phyloP scores from a whole-genome alignment of 2,797 vertebrate genomes.

The Netta rufina region DNA sequence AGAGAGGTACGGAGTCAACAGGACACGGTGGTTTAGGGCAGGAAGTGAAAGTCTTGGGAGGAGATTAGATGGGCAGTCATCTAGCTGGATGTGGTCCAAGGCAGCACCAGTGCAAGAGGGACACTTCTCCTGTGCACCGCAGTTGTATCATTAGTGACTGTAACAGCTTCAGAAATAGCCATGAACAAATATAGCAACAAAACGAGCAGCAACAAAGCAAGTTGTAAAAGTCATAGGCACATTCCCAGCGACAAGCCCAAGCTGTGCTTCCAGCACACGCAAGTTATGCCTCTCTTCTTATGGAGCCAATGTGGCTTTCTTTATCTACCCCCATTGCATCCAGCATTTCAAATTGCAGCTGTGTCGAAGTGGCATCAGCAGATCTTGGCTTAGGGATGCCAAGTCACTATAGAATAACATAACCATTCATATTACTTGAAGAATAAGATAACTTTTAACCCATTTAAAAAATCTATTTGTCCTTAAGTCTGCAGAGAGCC shows the following conservation, averaged over 20 bases:
- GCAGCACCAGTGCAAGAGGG: not conserved
- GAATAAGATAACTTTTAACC: not conserved
- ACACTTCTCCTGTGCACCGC: not conserved
- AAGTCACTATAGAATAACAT: not conserved
- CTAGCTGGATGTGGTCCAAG: not conserved
- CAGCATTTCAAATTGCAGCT: not conserved
- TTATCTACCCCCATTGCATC: not conserved
- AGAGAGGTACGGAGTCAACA: not conserved
- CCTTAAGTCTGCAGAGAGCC: not conserved
- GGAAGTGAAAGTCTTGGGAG: not conserved
- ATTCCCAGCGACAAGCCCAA: constrained; percentile 1
- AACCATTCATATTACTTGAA: not conserved
- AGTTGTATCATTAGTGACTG: not conserved
- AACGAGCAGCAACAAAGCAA: constrained; percentile 31
- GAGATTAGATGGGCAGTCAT: not conserved
- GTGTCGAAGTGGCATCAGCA: not conserved
- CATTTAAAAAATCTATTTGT: not conserved
- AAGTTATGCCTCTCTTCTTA: not conserved
- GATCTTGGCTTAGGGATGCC: not conserved
- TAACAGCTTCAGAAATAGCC: constrained; percentile 52
- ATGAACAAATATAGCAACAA: constrained; percentile 57
- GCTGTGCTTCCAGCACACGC: not conserved
- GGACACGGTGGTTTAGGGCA: not conserved
- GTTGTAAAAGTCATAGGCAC: not conserved
- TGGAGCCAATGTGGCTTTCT: not conserved